These are phyloP conservation scores for Whitmania pigra DNA, from an alignment of 1,140 invertebrate species.

Conservation along the genomic window DNA sequence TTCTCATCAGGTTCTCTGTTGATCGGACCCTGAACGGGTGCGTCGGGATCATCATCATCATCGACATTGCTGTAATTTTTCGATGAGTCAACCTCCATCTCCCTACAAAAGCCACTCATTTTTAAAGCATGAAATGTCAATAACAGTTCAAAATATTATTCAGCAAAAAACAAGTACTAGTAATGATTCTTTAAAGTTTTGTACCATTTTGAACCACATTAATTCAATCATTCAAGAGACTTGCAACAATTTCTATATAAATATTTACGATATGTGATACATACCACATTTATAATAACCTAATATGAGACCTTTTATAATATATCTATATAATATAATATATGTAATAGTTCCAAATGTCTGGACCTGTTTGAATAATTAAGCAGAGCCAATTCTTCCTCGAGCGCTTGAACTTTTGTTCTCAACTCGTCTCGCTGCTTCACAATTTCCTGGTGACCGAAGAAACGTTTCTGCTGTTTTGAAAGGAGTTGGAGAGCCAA, in stretches of 20 bases:
- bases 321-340: too few relatives aligned
- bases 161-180: not conserved
- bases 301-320: too few relatives aligned
- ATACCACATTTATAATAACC: too few relatives aligned
- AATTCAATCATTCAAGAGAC: too few relatives aligned
- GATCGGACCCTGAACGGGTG: constrained; percentile 83
- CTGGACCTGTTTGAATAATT: not conserved
- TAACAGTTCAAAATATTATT: not conserved
- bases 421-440: constrained; percentile 78
- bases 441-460: constrained; percentile 47
- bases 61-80: not conserved
- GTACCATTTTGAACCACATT: too few relatives aligned
- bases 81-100: not conserved
- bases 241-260: too few relatives aligned
- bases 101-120: not conserved
- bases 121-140: not conserved
- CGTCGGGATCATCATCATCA: constrained; percentile 54
- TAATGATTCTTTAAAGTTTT: too few relatives aligned
- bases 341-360: too few relatives aligned
- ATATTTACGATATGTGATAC: too few relatives aligned
- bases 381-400: constrained; percentile 61
- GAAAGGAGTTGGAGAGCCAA: too few relatives aligned
- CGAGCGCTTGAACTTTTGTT: constrained; percentile 66
- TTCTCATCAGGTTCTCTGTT: constrained; percentile 91
- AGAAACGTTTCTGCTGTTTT: not conserved